Percentiles rank a stretch among this genome's conserved stretches.
Evolutionary conservation across 2,888 invertebrate species (phyloP).

Genomic region (Opisthograptis luteolata): DNA sequence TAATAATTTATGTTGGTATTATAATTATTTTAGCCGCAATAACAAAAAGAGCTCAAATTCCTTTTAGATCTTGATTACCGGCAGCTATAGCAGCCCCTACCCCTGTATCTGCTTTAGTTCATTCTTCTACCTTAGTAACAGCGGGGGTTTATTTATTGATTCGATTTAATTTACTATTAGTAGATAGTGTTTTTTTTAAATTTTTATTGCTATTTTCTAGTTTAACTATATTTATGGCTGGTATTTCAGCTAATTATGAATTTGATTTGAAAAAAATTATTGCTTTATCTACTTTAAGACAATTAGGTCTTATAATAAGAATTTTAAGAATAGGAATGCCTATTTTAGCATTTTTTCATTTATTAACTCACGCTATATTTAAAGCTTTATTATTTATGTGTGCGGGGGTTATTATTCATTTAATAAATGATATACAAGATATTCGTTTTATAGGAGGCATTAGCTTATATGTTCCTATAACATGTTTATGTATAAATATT

Average conservation of each 20-base stretch:
- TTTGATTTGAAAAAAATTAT: conserved; percentile 91
- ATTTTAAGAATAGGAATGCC: conserved; percentile 82
- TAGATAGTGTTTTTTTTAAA: conserved; percentile 63
- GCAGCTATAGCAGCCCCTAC: conserved; percentile 91
- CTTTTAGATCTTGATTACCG: conserved; percentile 90
- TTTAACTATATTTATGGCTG: conserved; percentile 86
- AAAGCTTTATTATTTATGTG: conserved; percentile 90
- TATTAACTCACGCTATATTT: conserved; percentile 90
- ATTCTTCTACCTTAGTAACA: conserved; percentile 91
- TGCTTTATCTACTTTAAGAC: conserved; percentile 90
- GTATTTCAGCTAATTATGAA: conserved; percentile 85
- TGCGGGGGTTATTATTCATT: conserved; percentile 88
- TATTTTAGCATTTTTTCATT: conserved; percentile 88
- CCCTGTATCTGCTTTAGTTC: conserved; percentile 89
- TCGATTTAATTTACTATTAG: conserved; percentile 85
- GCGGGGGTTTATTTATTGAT: conserved; percentile 90
- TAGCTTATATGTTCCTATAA: conserved; percentile 77
- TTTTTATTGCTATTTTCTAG: conserved; percentile 82
- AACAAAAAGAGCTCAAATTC: conserved; percentile 92
- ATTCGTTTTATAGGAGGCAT: conserved; percentile 85
- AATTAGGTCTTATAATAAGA: conserved; percentile 89
- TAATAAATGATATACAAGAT: conserved; percentile 86
- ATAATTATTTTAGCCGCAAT: conserved; percentile 84
- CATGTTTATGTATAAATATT: conserved; percentile 82
- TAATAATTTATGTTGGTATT: conserved; percentile 67